Base-by-base conservation (phyloP, 1,140 invertebrate genomes). In the Temnothorax longispinosus region DNA sequence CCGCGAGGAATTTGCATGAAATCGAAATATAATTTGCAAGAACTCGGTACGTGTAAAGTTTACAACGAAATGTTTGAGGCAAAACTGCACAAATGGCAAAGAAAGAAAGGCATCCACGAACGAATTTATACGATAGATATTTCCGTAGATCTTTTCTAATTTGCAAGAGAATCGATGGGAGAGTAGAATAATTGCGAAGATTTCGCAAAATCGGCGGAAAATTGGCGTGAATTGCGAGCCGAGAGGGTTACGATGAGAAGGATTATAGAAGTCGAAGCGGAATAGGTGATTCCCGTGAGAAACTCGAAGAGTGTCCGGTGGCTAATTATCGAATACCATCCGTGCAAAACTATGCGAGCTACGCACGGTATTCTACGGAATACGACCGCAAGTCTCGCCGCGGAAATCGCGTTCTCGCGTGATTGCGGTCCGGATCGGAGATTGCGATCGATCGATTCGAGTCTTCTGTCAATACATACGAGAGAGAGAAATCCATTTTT, bases 301-400 rank as follows among this genome's bases (percentile, higher is more conserved):
- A 62, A 47, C 67, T 74, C 38, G 11, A 10, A 44, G 67, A 67
- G 38, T 74, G 38, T 71, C 52, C 67, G 67, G 27, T 35, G 67
- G 38, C 52, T 82, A 82, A 82, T 82, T 82, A 82, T 82, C 52
- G 80, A 82, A 82, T 82, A 58, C 80, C 80, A 58, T 82, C 56
- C 11, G 65, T 21, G 41, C 80, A 41, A 50, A 74, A 58, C 54
- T 82, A 82, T 82, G 80, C 80, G 67, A 82, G 54, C 67, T 18
- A 47, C 38, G 80, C n/a, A 58, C 13, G 67, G 80, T 72, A 82
- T 82, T 58, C 67, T 58, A 69, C 18, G 67, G 54, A 69, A 74
- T 82, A 58, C 54, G 18, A 58, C 80, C 80, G 18, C 80, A 72
- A 82, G 21, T 74, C 80, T 47, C 32, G 41, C 67, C 67, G 5